Conservation (phyloP, 2,888 invertebrate species). For the Julus scandinavius region DNA sequence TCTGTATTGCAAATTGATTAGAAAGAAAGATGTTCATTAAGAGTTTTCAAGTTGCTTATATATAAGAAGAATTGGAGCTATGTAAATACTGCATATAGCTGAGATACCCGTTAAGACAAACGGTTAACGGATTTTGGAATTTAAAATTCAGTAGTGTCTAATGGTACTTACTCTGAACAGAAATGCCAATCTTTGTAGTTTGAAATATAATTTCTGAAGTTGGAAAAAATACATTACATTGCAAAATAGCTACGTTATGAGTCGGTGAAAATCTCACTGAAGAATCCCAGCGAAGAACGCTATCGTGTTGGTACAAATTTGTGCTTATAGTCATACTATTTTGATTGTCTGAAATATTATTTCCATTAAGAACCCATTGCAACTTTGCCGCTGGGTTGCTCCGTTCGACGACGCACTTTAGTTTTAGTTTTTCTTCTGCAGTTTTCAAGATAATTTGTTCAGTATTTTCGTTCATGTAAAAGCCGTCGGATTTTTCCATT, state of each 20-base stretch:
- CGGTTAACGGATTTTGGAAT: no score
- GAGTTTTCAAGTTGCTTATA: not conserved
- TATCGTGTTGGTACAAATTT: not conserved
- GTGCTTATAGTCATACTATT: not conserved
- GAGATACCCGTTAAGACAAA: no score
- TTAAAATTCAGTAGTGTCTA: not conserved
- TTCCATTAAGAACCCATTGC: not conserved
- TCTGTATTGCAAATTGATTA: not conserved
- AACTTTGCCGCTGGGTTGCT: not conserved
- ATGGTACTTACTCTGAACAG: not conserved
- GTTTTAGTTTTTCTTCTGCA: not conserved
- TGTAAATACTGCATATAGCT: no score
- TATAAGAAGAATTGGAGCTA: not conserved
- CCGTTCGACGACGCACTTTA: not conserved
- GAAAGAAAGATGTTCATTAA: not conserved
- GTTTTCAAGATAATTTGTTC: not conserved
- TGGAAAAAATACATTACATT: not conserved
- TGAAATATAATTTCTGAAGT: not conserved
- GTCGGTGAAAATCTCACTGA: not conserved
- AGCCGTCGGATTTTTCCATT: not conserved
- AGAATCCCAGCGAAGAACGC: not conserved
- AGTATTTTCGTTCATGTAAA: not conserved
- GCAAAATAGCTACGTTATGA: not conserved
- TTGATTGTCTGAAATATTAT: not conserved
- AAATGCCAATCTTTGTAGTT: not conserved